These are phyloP conservation scores for Lagria hirta DNA, from an alignment of 2,888 invertebrate genomes.

Conservation along the genomic window DNA sequence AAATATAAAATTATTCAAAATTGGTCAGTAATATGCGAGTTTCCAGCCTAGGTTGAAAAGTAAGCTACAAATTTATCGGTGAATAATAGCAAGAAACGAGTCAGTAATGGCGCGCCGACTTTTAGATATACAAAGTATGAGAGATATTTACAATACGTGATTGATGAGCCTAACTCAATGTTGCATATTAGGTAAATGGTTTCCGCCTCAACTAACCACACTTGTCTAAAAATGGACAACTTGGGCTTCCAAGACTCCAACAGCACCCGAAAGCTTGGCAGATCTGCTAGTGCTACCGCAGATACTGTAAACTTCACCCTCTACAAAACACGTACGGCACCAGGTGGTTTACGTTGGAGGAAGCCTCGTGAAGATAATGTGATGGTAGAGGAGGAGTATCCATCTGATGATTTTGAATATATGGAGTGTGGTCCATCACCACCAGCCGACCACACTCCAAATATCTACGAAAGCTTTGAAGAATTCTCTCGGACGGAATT, in stretches of 20 bases:
- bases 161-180: no score
- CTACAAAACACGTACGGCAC: slow-evolving; percentile 45
- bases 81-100: no score
- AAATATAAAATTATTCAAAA: no score
- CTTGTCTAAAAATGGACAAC: slow-evolving; percentile 50
- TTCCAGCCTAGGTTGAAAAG: no score
- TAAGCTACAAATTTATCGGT: no score
- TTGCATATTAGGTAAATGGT: slow-evolving; percentile 46
- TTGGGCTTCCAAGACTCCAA: slow-evolving; percentile 49
- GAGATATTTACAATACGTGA: no score
- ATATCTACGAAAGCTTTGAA: slow-evolving; percentile 79
- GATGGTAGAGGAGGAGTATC: slow-evolving; percentile 65
- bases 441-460: slow-evolving; percentile 77
- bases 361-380: slow-evolving; percentile 45
- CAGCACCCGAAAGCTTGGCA: slow-evolving; percentile 45
- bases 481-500: slow-evolving; percentile 66
- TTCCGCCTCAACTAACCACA: slow-evolving; percentile 42
- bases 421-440: slow-evolving; percentile 80
- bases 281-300: slow-evolving; percentile 54
- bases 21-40: no score
- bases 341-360: slow-evolving; percentile 43
- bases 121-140: no score
- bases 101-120: no score
- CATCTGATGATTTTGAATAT: slow-evolving; percentile 71
- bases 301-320: slow-evolving; percentile 50